These are phyloP conservation scores for Cyphomyrus discorhynchus DNA, from an alignment of 2,113 vertebrate species.

Conservation along the genomic window DNA sequence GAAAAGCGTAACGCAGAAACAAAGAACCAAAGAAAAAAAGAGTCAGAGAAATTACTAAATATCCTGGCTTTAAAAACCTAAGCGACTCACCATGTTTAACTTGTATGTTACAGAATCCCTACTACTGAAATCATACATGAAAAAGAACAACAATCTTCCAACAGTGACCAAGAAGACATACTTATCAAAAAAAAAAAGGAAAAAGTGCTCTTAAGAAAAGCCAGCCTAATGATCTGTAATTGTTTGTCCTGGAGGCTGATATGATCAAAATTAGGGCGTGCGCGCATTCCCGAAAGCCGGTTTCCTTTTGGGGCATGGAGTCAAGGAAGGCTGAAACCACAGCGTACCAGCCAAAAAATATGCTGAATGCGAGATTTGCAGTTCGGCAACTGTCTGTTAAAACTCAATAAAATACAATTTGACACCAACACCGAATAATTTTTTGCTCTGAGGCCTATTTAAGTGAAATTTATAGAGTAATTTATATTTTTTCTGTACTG, in stretches of 20 bases:
- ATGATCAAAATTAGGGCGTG: conserved; percentile 5
- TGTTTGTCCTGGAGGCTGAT: not conserved
- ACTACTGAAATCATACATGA: not conserved
- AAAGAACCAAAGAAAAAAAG: not conserved
- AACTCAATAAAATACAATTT: not conserved
- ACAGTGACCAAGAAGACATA: not conserved
- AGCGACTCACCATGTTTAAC: not conserved
- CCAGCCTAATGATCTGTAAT: not conserved
- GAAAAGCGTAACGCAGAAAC: not conserved
- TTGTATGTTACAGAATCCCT: not conserved
- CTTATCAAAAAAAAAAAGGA: not conserved
- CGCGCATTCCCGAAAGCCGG: not conserved
- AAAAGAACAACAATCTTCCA: not conserved
- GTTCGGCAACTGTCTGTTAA: not conserved
- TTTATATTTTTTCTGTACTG: not conserved
- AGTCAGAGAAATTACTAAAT: not conserved
- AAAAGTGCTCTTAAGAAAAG: not conserved
- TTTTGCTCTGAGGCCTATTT: not conserved
- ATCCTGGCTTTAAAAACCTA: not conserved
- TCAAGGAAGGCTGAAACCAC: not conserved
- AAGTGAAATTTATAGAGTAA: not conserved
- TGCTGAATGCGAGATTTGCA: not conserved
- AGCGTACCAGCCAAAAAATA: not conserved
- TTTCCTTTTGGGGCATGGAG: not conserved
- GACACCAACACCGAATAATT: not conserved